Conservation (phyloP, 1,140 invertebrate species). For the Penaeus chinensis region DNA sequence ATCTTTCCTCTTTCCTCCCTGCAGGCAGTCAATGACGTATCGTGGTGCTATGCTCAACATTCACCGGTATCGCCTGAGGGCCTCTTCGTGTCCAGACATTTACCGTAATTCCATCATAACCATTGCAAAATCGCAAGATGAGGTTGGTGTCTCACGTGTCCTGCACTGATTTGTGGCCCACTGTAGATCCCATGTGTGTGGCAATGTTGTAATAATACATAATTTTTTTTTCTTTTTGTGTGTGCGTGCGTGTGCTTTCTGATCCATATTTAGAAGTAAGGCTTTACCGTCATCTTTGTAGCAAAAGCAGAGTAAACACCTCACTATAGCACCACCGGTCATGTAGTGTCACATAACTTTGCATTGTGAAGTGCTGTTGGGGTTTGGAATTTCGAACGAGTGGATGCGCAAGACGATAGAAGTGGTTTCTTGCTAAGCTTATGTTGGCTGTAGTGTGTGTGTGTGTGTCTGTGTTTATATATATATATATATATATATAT, state of each 20-base stretch:
- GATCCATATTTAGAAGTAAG: neutral
- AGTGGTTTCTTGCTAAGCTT: too few relatives aligned
- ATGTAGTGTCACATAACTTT: too few relatives aligned
- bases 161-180: neutral
- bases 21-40: slow-evolving; percentile 78
- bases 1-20: neutral
- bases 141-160: slow-evolving; percentile 68
- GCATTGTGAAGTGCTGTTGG: too few relatives aligned
- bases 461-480: too few relatives aligned
- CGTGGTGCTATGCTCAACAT: slow-evolving; percentile 85
- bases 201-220: slow-evolving; percentile 15
- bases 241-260: neutral
- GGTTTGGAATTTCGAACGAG: too few relatives aligned
- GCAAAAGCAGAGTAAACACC: too few relatives aligned
- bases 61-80: slow-evolving; percentile 82
- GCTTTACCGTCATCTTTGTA: too few relatives aligned
- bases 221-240: neutral
- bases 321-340: too few relatives aligned
- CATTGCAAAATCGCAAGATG: slow-evolving; percentile 80
- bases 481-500: too few relatives aligned
- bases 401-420: too few relatives aligned
- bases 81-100: slow-evolving; percentile 90
- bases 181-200: neutral
- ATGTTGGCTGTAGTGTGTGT: too few relatives aligned
- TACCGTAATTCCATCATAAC: slow-evolving; percentile 91